Evolutionary conservation across 2,113 vertebrate genomes (phyloP), one percentile per base, ranked within the genome.

Genomic region (Xiphophorus couchianus): DNA sequence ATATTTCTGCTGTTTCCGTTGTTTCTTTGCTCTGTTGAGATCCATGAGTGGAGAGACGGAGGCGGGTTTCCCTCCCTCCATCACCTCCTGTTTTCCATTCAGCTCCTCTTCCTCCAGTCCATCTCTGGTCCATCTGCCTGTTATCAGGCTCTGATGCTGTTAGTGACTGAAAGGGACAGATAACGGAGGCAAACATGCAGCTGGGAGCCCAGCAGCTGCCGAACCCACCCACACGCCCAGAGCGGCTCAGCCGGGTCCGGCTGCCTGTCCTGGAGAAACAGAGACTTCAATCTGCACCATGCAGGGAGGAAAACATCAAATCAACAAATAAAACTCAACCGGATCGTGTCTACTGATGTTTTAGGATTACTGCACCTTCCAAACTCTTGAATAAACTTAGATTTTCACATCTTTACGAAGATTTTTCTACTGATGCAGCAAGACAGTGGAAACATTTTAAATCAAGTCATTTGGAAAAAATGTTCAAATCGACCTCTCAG

Each of bases 161-260:
- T 35, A 27, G 54, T 17, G 0, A 35, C 68, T 71, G 70, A 80
- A 76, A 89, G 22, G 42, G 54, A 33, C 31, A 65, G 87, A 89
- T 86, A 84, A 81, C 79, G 3, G 39, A 30, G n/a, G 69, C 37
- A 76, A 81, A 78, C 70, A 66, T 28, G 19, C 31, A 30, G 29
- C 62, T 37, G 29, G 28, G 22, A 61, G 66, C 66, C 9, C 39
- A 27, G 25, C 30, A 3, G 5, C n/a, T 42, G 33, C 0, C 39
- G 5, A 11, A 22, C 17, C 48, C 6, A 54, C 17, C 15, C 11
- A 48, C 31, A 3, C 27, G 14, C 66, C 42, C 42, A 31, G 27
- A 68, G 17, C 30, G 3, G 31, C 37, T 31, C 13, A 51, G 27
- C 30, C 10, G 25, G 11, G 51, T n/a, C 44, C 42, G 42, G 14